Conservation (phyloP, 2,888 invertebrate genomes). For the Chelonus formosanus region DNA sequence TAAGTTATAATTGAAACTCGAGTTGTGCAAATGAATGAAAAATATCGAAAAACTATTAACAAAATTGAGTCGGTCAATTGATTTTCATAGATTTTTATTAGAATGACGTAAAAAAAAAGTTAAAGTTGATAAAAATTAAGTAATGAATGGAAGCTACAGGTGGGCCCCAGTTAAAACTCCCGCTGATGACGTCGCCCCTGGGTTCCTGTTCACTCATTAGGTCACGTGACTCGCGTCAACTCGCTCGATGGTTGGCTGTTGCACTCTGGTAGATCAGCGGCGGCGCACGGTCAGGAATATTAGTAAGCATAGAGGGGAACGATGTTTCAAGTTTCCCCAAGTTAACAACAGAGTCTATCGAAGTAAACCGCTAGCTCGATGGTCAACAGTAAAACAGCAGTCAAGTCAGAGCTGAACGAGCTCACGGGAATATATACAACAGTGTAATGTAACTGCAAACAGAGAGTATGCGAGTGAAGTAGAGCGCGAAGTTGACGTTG, state of each 20-base stretch:
- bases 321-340: constrained; percentile 2
- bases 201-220: constrained; percentile 37
- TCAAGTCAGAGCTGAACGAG: constrained; percentile 15
- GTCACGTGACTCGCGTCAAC: constrained; percentile 51
- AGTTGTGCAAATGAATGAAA: too few species aligned
- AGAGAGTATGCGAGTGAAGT: constrained; percentile 37
- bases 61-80: too few species aligned
- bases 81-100: too few species aligned
- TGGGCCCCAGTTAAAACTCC: constrained; percentile 47
- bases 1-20: too few species aligned
- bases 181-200: constrained; percentile 47
- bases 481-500: constrained; percentile 33
- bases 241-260: constrained; percentile 21
- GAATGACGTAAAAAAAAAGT: constrained; percentile 2
- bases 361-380: constrained; percentile 37
- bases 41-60: too few species aligned
- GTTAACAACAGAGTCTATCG: constrained; percentile 21
- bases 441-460: constrained; percentile 16
- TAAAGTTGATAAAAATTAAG: constrained; percentile 1
- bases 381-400: constrained; percentile 39
- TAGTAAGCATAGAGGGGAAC: constrained; percentile 17
- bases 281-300: constrained; percentile 30
- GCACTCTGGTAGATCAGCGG: constrained; percentile 15
- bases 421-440: constrained; percentile 11
- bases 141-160: constrained; percentile 52